Conservation (phyloP, 2,888 invertebrate genomes). For the Hirtodrosophila duncani region DNA sequence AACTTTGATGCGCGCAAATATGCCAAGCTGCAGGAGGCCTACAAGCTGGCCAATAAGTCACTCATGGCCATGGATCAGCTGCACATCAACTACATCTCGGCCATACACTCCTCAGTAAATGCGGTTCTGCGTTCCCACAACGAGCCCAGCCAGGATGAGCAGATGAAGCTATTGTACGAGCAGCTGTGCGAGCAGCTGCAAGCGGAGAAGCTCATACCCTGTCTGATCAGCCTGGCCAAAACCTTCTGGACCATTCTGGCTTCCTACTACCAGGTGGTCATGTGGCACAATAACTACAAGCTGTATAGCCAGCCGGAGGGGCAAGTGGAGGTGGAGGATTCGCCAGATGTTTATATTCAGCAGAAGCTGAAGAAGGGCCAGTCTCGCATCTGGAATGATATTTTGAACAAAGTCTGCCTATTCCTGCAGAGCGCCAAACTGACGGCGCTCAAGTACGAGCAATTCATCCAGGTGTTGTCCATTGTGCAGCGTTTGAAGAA, state of each 20-base stretch:
- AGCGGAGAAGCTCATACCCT: constrained; percentile 80
- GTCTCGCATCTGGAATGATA: constrained; percentile 94
- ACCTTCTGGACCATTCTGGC: constrained; percentile 89
- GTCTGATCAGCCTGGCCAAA: constrained; percentile 91
- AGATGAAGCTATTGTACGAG: constrained; percentile 85
- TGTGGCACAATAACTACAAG: constrained; percentile 78
- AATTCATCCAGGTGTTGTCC: constrained; percentile 93
- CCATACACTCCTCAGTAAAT: constrained; percentile 89
- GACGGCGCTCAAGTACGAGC: constrained; percentile 93
- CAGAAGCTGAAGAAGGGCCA: constrained; percentile 94
- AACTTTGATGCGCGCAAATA: constrained; percentile 90
- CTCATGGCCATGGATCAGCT: constrained; percentile 96
- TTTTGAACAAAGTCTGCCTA: constrained; percentile 92
- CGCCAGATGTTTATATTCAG: constrained; percentile 87
- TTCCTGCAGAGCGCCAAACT: constrained; percentile 89
- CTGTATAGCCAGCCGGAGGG: constrained; percentile 66
- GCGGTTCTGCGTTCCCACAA: constrained; percentile 80
- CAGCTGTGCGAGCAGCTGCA: constrained; percentile 84
- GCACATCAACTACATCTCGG: constrained; percentile 96
- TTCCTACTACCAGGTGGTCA: constrained; percentile 83
- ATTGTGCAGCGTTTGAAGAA: constrained; percentile 92
- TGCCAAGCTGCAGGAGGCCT: constrained; percentile 90
- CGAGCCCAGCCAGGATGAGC: constrained; percentile 65
- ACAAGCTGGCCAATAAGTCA: constrained; percentile 92
- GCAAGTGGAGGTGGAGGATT: constrained; percentile 75